These are phyloP conservation scores for Myiagra hebetior DNA, from an alignment of 2,113 vertebrate species.

Conservation along the genomic window DNA sequence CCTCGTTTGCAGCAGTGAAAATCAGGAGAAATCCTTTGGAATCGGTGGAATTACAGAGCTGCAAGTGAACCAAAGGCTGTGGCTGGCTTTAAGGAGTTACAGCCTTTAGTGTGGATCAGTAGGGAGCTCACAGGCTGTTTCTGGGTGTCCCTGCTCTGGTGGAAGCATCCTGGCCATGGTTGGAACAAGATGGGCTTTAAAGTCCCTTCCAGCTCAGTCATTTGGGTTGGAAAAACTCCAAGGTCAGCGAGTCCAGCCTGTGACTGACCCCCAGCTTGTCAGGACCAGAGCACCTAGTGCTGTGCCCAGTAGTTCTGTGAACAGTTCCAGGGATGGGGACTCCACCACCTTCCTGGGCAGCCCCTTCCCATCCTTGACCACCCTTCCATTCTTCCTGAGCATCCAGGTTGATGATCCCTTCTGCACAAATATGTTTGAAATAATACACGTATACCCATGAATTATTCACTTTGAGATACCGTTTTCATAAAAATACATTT, in stretches of 20 bases:
- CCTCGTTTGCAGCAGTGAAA: background rate
- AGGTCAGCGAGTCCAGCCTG: background rate
- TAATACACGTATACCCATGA: background rate
- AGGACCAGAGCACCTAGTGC: background rate
- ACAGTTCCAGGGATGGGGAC: background rate
- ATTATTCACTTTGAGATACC: background rate
- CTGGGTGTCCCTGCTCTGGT: background rate
- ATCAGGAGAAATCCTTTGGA: background rate
- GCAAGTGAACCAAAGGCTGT: background rate
- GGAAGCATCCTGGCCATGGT: background rate
- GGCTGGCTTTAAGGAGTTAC: background rate
- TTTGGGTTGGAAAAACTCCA: background rate
- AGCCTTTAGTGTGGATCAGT: background rate
- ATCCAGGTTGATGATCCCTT: background rate
- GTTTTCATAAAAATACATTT: background rate
- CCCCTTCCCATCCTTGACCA: background rate
- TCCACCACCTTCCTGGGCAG: background rate
- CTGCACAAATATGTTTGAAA: background rate
- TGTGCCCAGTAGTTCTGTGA: background rate
- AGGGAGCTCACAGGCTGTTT: background rate
- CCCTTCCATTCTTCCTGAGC: background rate
- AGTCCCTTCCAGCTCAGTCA: background rate
- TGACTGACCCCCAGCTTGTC: background rate
- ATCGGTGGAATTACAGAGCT: background rate
- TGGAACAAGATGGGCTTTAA: background rate